Base-by-base conservation (phyloP, 2,113 vertebrate genomes). In the Archocentrus centrarchus region DNA sequence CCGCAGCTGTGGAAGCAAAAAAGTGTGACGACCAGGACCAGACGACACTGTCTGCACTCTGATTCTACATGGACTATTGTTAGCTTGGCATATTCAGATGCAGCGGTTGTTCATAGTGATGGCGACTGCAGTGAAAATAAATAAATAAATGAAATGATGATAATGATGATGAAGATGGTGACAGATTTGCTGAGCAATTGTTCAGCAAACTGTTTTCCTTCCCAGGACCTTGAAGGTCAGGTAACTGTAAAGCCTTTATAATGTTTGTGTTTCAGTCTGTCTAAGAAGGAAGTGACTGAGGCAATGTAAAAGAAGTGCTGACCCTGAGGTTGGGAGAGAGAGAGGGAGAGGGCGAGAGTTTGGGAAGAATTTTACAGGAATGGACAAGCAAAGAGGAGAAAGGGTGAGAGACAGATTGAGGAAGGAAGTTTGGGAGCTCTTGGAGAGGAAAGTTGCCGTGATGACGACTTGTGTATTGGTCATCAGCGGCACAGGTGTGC, bases 211-310 rank as follows among this genome's bases (percentile, higher is more conserved):
- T 58, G 47, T 30, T 75, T 63, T 81, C 62, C 86, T 95, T 95
- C 93, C 93, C 93, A 94, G 91, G 93, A 93, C 92, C 93, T 91
- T 64, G 59, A 89, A 92, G 93, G 92, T 93, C 93, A 92, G 30
- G 22, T 64, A 30, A 85, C 91, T 76, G 80, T 91, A 89, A 86
- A 90, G 81, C n/a, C 81, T 84, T 87, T 68, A 80, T 81, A 90
- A 87, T 92, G 88, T 90, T 91, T 91, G 88, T 85, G 83, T 92
- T 90, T 89, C 47, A 89, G 86, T 82, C 78, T 88, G 89, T 94
- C 92, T 94, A 86, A 93, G 90, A 79, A 91, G 93, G 92, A 95
- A 94, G 93, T 88, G 93, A 85, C 89, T 70, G 82, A 90, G 88
- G 58, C 83, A 84, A 88, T 35, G 89, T 85, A 87, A 84, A 79